Conservation (phyloP, 92 coral and sea anemone genomes). For the Parazoanthus atlanticus region DNA sequence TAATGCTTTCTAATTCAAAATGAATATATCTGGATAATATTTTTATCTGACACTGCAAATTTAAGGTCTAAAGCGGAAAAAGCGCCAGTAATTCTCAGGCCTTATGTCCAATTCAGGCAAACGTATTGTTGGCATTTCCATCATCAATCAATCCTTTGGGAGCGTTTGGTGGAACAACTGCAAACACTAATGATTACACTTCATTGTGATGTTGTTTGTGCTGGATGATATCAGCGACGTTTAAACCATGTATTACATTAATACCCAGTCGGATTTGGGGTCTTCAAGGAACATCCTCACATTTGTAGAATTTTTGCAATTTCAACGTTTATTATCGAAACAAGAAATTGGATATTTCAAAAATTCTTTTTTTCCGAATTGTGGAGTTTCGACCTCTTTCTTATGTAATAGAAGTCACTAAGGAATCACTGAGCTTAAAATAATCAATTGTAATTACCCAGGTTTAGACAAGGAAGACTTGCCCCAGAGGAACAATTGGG, state of each 20-base stretch:
- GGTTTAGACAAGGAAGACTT: background rate
- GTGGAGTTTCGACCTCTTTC: background rate
- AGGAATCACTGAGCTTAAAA: background rate
- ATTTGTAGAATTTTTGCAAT: background rate
- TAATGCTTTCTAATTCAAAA: background rate
- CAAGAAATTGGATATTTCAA: background rate
- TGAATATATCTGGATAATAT: background rate
- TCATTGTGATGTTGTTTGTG: background rate
- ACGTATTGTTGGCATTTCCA: background rate
- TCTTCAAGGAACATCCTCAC: too few species aligned
- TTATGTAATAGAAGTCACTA: background rate
- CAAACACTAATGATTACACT: background rate
- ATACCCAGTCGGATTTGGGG: slow-evolving; percentile 2
- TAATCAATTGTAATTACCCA: background rate
- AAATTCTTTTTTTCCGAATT: background rate
- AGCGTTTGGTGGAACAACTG: background rate
- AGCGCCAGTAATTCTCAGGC: background rate
- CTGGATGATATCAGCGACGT: background rate
- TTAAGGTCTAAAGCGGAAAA: background rate
- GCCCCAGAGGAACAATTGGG: background rate
- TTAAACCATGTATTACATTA: slow-evolving; percentile 10
- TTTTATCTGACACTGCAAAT: background rate
- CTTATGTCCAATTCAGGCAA: too few species aligned
- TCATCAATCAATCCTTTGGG: background rate
- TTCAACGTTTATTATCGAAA: background rate